Conservation (phyloP, 2,797 vertebrate genomes). For the Scomberomorus guttatus region DNA sequence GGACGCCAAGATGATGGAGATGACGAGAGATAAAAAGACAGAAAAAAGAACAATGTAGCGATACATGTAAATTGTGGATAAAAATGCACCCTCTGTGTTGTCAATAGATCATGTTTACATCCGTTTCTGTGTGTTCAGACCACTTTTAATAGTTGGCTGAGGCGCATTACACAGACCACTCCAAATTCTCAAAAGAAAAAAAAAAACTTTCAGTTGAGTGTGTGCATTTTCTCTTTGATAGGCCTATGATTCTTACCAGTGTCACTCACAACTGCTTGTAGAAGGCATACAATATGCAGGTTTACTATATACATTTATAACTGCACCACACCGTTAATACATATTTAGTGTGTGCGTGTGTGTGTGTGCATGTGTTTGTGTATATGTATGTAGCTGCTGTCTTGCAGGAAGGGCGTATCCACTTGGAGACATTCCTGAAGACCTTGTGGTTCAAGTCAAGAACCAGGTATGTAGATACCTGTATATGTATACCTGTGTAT, state of each 20-base stretch:
- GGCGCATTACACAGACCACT: too few relatives aligned
- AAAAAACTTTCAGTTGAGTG: not conserved
- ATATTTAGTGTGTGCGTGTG: slow-evolving; percentile 11
- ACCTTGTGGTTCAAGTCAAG: slow-evolving; percentile 95
- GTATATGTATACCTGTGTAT: too few relatives aligned
- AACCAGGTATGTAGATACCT: slow-evolving; percentile 88
- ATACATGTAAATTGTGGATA: not conserved
- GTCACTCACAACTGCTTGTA: not conserved
- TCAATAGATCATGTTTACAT: not conserved
- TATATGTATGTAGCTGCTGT: slow-evolving; percentile 87
- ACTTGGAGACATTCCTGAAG: slow-evolving; percentile 94
- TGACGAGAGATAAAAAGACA: not conserved
- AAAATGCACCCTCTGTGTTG: not conserved
- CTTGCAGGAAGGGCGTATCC: slow-evolving; percentile 97
- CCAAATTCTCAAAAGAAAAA: not conserved
- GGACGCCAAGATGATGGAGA: not conserved
- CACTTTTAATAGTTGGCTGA: too few relatives aligned
- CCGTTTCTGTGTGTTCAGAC: not conserved
- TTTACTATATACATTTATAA: too few relatives aligned
- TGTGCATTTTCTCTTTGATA: not conserved
- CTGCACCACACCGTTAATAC: too few relatives aligned
- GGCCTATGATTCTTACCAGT: not conserved
- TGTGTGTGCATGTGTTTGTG: not conserved
- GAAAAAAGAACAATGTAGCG: not conserved
- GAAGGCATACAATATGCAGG: not conserved